Percentiles rank a stretch among this genome's conserved stretches.
These are phyloP conservation scores for Muscicapa striata DNA, from an alignment of 2,797 vertebrate genomes.

Conservation along the genomic window DNA sequence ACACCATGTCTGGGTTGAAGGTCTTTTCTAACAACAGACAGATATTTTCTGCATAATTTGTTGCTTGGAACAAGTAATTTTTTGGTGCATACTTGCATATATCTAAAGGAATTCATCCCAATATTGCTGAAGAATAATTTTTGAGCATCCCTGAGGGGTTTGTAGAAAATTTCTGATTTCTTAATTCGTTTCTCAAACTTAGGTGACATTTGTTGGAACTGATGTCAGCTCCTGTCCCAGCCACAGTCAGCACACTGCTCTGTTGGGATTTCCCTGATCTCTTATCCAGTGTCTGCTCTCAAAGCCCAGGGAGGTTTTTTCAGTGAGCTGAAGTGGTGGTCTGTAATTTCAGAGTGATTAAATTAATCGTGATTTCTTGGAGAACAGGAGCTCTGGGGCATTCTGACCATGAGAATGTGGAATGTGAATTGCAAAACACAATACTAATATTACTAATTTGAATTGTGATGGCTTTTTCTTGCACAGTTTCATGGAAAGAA, in stretches of 20 bases:
- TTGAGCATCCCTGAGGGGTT: background rate
- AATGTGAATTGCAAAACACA: background rate
- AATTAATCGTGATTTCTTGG: background rate
- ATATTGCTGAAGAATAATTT: background rate
- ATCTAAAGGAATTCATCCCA: background rate
- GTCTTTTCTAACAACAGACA: background rate
- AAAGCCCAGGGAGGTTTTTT: background rate
- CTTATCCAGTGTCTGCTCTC: background rate
- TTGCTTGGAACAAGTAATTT: background rate
- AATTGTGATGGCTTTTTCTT: background rate
- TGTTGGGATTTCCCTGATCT: background rate
- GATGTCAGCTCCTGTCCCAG: background rate
- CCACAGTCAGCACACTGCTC: background rate
- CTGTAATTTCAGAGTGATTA: background rate
- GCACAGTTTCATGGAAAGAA: slow-evolving; percentile 8
- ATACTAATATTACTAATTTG: background rate
- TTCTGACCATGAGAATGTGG: background rate
- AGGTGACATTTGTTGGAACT: background rate
- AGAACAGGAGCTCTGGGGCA: background rate
- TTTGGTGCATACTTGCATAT: background rate
- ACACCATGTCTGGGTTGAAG: background rate
- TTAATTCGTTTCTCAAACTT: background rate
- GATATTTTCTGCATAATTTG: background rate
- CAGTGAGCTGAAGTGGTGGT: background rate
- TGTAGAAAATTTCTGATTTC: background rate